phyloP scores from a whole-genome alignment of 2,888 invertebrate genomes.

The Cenopis cana region DNA sequence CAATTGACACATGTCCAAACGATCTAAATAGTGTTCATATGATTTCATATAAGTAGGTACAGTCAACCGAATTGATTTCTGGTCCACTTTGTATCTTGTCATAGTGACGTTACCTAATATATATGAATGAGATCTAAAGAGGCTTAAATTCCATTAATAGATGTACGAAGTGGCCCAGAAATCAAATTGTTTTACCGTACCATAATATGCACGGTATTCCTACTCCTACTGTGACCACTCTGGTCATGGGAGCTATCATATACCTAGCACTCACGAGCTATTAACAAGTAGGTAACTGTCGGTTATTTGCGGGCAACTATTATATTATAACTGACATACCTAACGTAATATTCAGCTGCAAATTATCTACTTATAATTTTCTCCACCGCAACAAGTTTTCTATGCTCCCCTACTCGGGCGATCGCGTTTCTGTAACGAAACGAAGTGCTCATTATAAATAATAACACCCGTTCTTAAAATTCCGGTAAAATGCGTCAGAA shows the following conservation, averaged over 20 bases:
- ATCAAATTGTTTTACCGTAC: too few relatives aligned
- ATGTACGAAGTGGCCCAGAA: too few relatives aligned
- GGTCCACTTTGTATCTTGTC: too few relatives aligned
- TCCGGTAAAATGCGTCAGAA: constrained; percentile 11
- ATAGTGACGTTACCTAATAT: too few relatives aligned
- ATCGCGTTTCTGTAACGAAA: constrained; percentile 19
- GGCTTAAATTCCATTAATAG: too few relatives aligned
- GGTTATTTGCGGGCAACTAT: background rate
- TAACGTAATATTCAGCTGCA: background rate
- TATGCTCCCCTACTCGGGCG: background rate
- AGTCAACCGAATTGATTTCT: too few relatives aligned
- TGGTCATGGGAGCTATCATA: too few relatives aligned
- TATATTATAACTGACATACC: background rate
- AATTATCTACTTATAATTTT: background rate
- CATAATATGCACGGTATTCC: too few relatives aligned
- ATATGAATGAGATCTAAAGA: too few relatives aligned
- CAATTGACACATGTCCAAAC: background rate
- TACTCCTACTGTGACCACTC: too few relatives aligned
- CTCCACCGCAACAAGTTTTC: constrained; percentile 5
- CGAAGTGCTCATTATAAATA: constrained; percentile 23
- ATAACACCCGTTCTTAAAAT: constrained; percentile 36
- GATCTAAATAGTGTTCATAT: background rate
- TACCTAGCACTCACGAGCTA: background rate
- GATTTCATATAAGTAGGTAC: too few relatives aligned
- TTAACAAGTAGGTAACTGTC: background rate